Evolutionary conservation across 2,888 invertebrate species (phyloP).

Genomic region (Agapostemon virescens): DNA sequence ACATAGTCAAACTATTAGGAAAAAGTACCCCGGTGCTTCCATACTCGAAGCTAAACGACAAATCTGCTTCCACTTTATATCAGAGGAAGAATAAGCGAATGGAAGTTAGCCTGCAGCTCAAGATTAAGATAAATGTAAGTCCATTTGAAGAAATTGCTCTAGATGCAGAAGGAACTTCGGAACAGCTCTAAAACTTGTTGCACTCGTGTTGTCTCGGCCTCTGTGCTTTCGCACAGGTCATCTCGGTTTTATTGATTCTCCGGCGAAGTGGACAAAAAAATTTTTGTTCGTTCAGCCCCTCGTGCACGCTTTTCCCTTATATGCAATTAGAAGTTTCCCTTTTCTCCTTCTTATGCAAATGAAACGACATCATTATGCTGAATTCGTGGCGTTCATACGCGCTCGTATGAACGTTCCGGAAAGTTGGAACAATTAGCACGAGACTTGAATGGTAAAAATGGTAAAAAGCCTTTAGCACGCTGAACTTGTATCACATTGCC

Average conservation of each 20-base stretch:
- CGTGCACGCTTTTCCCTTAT: not conserved
- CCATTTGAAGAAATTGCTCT: not conserved
- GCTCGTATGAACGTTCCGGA: not conserved
- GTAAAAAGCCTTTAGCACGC: not conserved
- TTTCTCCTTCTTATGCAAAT: not conserved
- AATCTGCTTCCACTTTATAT: not conserved
- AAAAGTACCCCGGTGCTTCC: not conserved
- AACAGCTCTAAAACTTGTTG: slow-evolving; percentile 34
- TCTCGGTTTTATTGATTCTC: slow-evolving; percentile 8
- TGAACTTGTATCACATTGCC: not conserved
- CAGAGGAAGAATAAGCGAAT: not conserved
- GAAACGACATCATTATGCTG: not conserved
- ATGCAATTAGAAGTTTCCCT: not conserved
- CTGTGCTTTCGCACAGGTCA: not conserved
- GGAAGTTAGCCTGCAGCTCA: not conserved
- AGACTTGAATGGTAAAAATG: not conserved
- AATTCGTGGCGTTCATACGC: not conserved
- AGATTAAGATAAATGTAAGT: not conserved
- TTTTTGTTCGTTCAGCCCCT: slow-evolving; percentile 7
- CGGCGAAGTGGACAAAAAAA: not conserved
- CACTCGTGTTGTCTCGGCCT: not conserved
- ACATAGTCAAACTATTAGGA: not conserved
- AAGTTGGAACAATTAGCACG: not conserved
- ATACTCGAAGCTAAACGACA: not conserved
- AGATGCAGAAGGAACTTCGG: slow-evolving; percentile 6